Base-by-base conservation (phyloP, 2,113 vertebrate genomes). In the Acrocephalus arundinaceus region DNA sequence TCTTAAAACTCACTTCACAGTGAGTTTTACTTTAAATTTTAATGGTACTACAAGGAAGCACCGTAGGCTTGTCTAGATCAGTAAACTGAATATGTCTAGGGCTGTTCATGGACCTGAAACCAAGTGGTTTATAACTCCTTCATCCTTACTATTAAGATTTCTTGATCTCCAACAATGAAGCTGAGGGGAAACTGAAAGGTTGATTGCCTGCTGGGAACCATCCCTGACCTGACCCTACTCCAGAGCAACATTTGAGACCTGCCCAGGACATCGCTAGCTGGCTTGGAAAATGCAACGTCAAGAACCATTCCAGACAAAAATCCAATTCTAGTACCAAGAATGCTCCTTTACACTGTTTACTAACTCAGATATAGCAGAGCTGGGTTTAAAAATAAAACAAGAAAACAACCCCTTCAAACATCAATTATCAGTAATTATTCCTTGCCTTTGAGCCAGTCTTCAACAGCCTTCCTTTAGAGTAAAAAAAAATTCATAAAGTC, bases 321-420 rank as follows among this genome's bases (percentile, higher is more conserved):
- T 9, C 2, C 9, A 51, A 39, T 49, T 45, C 13, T 55, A 67
- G 35, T 30, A 51, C 7, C 8, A 91, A 65, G 19, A 75, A 63
- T 11, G 11, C 15, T 78, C 39, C 66, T 75, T 61, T 0, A 0
- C 66, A 61, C 8, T 52, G 11, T 62, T 78, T 93, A 65, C 22
- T 49, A 65, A 31, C 39, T 31, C 62, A 85, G 21, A 89, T 59
- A 72, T 8, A 75, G 37, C 41, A 68, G 16, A 87, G 15, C 28
- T 70, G 15, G 58, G 45, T 41, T 87, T 15, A 72, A 94, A 93
- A 93, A 87, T 45, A 93, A 85, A 84, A 31, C 20, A 49, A 83
- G 49, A 82, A 70, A 66, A 52, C 85, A 41, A 82, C 7, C 30
- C 30, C 70, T 90, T 75, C 67, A 90, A 79, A 85, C 31, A 39